Percentiles rank a stretch among this genome's conserved stretches.
Conservation (phyloP, 2,888 invertebrate genomes). For the Hyposoter didymator region DNA sequence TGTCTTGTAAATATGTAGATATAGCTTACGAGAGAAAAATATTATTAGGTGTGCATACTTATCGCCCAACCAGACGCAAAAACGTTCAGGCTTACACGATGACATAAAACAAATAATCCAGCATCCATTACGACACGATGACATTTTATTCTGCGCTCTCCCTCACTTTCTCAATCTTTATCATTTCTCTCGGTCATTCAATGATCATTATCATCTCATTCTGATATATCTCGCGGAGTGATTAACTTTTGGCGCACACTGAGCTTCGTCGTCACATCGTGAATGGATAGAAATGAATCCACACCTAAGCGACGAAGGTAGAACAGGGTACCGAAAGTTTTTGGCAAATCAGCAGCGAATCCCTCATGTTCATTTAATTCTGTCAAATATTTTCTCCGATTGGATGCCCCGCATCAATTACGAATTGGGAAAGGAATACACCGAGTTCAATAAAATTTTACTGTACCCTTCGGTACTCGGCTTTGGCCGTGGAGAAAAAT, state of each 20-base stretch:
- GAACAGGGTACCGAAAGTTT: neutral
- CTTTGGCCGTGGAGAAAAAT: neutral
- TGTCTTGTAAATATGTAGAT: constrained; percentile 82
- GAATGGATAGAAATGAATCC: neutral
- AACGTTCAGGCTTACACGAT: constrained; percentile 12
- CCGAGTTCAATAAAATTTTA: neutral
- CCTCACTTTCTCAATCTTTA: neutral
- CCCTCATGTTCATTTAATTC: neutral
- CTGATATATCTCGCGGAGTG: neutral
- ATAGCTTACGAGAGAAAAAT: constrained; percentile 63
- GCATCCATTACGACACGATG: neutral
- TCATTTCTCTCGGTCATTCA: neutral
- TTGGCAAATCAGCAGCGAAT: neutral
- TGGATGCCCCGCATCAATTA: neutral
- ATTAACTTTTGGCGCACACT: constrained; percentile 10
- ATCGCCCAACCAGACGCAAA: constrained; percentile 4
- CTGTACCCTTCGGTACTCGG: neutral
- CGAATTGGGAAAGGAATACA: neutral
- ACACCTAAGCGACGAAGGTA: neutral
- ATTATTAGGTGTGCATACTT: constrained; percentile 36
- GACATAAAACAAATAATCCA: neutral
- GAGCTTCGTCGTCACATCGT: neutral
- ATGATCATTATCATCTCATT: neutral
- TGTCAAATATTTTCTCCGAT: neutral
- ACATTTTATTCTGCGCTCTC: neutral